Conservation (phyloP, 1,140 invertebrate genomes). For the Himalopsyche phryganea region DNA sequence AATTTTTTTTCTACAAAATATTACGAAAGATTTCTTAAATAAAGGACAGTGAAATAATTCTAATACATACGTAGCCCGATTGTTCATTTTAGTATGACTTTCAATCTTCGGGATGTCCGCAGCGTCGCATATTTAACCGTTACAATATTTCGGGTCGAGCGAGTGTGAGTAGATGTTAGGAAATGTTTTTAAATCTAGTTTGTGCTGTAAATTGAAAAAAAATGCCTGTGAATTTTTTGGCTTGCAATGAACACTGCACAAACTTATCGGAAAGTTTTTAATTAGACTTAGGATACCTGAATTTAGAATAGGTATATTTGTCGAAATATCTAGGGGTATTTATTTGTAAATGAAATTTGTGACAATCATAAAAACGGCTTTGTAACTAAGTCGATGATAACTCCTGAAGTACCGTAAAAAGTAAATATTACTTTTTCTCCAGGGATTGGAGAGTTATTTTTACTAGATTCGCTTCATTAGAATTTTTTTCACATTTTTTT, state of each 20-base stretch:
- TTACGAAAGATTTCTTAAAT: too few relatives aligned
- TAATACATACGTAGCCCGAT: too few relatives aligned
- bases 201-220: neutral
- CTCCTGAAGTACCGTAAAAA: neutral
- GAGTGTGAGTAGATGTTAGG: neutral
- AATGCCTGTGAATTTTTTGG: too few relatives aligned
- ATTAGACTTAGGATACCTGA: conserved; percentile 1
- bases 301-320: neutral
- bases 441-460: too few relatives aligned
- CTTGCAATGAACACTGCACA: too few relatives aligned
- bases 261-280: neutral
- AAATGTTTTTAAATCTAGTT: neutral
- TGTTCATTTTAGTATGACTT: too few relatives aligned
- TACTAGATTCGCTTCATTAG: too few relatives aligned
- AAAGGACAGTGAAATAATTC: too few relatives aligned
- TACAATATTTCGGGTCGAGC: neutral
- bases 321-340: neutral
- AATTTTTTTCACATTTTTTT: too few relatives aligned
- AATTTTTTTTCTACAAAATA: too few relatives aligned
- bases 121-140: neutral
- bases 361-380: conserved; percentile 16
- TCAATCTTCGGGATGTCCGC: neutral
- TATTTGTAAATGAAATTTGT: conserved; percentile 10
- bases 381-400: neutral
- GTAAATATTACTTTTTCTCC: too few relatives aligned